These are phyloP conservation scores for Colletes latitarsis DNA, from an alignment of 1,140 invertebrate species.

Conservation along the genomic window DNA sequence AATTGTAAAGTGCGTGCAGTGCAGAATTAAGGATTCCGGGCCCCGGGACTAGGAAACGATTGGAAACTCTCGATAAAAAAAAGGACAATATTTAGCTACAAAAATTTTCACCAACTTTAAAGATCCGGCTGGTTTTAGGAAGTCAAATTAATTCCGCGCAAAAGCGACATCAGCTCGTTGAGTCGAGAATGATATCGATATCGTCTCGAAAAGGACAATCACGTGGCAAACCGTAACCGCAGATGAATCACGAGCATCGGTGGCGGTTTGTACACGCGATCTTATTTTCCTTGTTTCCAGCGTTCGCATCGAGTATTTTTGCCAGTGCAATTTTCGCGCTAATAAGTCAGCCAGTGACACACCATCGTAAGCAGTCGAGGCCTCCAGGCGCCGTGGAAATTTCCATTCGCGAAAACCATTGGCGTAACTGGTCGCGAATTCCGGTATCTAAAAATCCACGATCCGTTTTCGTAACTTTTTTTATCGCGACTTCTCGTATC, in stretches of 20 bases:
- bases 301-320: slow-evolving; percentile 25
- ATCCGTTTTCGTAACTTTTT: background rate
- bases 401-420: slow-evolving; percentile 72
- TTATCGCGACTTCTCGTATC: background rate
- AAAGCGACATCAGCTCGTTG: background rate
- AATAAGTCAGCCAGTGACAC: slow-evolving; percentile 66
- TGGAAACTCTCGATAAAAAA: no score
- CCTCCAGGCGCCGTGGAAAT: slow-evolving; percentile 66
- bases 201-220: background rate
- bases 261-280: background rate
- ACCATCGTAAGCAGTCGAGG: slow-evolving; percentile 43
- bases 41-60: no score
- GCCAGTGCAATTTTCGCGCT: slow-evolving; percentile 58
- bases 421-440: slow-evolving; percentile 64
- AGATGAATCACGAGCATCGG: background rate
- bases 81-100: no score
- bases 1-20: no score
- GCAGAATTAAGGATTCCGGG: no score
- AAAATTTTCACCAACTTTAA: no score
- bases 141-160: no score
- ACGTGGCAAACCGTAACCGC: background rate
- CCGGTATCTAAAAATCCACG: background rate
- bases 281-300: background rate
- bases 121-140: no score
- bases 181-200: background rate